Conservation (phyloP, 2,113 vertebrate genomes). For the Micromys minutus region DNA sequence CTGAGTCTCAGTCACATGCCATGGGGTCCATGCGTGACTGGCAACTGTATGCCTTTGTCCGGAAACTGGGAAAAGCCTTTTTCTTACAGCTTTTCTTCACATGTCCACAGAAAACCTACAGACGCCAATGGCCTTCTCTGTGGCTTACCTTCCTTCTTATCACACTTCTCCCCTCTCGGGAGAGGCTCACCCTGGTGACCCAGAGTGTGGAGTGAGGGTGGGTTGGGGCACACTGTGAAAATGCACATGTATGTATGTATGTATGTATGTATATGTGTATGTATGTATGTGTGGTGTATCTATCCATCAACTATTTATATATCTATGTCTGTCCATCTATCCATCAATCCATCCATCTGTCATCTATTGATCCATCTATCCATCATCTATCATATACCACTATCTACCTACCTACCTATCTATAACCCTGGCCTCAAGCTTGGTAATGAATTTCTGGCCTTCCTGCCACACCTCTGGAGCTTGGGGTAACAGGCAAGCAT, state of each 20-base stretch:
- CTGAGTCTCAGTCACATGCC: background rate
- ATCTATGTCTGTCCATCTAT: too few relatives aligned
- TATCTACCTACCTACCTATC: too few relatives aligned
- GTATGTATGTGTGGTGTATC: too few relatives aligned
- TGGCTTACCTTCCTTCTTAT: background rate
- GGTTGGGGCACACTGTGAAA: background rate
- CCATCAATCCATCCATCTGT: too few relatives aligned
- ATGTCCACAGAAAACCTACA: accelerated
- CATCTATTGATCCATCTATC: too few relatives aligned
- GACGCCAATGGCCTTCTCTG: background rate
- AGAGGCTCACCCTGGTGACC: too few relatives aligned
- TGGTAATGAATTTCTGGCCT: background rate
- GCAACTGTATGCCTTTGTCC: background rate
- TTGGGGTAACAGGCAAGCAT: background rate
- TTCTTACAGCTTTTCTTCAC: background rate
- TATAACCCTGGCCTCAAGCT: background rate
- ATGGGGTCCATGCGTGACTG: background rate
- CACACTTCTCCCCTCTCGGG: background rate
- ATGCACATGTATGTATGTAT: too few relatives aligned
- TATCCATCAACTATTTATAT: too few relatives aligned
- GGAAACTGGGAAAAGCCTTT: background rate
- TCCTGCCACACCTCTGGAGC: background rate
- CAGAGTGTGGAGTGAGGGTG: background rate
- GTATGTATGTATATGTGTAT: too few relatives aligned
- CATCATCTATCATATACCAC: too few relatives aligned